Evolutionary conservation across 1,140 invertebrate species (phyloP), one percentile per base, ranked within the genome.

Genomic region (Atta texana): DNA sequence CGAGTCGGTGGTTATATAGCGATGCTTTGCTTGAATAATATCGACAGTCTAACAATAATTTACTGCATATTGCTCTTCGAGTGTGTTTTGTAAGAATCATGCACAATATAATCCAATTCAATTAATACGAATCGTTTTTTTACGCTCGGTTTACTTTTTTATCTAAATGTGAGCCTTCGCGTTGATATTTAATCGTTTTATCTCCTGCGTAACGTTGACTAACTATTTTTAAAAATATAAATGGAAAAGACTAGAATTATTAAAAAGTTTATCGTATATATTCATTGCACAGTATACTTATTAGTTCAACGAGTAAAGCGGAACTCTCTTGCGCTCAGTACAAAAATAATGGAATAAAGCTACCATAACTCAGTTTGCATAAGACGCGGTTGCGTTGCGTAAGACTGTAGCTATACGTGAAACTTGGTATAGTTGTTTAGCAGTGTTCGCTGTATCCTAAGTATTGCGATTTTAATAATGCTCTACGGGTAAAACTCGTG

Each of bases 41-140:
- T 90, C 84, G 82, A 81, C 57, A 53, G 21, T 63, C 49, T 63
- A 88, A 86, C 24, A 78, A 64, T 85, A 85, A 77, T 85, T 85
- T 59, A 78, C 49, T 85, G 21, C 49, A 21, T 78, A 85, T 78
- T 78, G n/a, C 31, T 64, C 59, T 16, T n/a, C 49, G 21, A 78
- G 74, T 57, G 72, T 14, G 74, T 14, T 82, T 82, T 59, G 80
- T 39, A 49, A 74, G 18, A 55, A 61, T n/a, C 68, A 72, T 82
- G 24, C 53, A 21, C 24, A 61, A 82, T 61, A 44, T 74, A 61
- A 82, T 61, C 28, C 34, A 55, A 49, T 74, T 74, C 53, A 74
- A 74, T 74, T 74, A 84, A 59, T 72, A 49, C 39, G 18, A 63
- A 84, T 51, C 31, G 31, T 31, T 31, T n/a, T 28, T 34, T 74